phyloP scores from a whole-genome alignment of 1,140 invertebrate species.

The Luehdorfia chinensis region DNA sequence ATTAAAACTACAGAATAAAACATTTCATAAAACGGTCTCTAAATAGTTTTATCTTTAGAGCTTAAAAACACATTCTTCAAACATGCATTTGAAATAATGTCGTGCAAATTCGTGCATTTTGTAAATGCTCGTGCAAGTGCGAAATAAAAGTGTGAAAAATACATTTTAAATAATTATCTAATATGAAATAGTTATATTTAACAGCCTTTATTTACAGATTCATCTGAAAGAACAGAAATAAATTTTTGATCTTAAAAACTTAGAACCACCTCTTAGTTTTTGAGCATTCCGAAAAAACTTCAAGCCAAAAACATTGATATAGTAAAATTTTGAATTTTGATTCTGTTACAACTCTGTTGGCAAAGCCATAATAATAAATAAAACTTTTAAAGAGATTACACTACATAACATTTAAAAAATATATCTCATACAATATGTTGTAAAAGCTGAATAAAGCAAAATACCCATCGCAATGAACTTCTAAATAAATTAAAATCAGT shows the following conservation, averaged over 20 bases:
- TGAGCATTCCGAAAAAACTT: slow-evolving; percentile 62
- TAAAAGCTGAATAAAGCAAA: slow-evolving; percentile 12
- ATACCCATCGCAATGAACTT: background rate
- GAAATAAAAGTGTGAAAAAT: background rate
- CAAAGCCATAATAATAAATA: slow-evolving; percentile 32
- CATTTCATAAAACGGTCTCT: too few species aligned
- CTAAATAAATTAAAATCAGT: background rate
- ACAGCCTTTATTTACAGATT: slow-evolving; percentile 12
- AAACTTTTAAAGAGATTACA: slow-evolving; percentile 15
- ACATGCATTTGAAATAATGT: slow-evolving; percentile 1
- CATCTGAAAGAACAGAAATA: slow-evolving; percentile 7
- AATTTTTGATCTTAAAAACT: slow-evolving; percentile 18
- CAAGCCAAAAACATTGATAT: slow-evolving; percentile 50
- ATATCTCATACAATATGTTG: background rate
- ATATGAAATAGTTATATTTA: slow-evolving; percentile 13
- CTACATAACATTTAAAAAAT: background rate
- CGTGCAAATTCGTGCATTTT: slow-evolving; percentile 4
- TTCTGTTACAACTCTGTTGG: slow-evolving; percentile 60
- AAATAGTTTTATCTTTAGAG: too few species aligned
- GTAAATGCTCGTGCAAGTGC: slow-evolving; percentile 1
- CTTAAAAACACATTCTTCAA: background rate
- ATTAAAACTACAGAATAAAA: too few species aligned
- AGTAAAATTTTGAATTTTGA: slow-evolving; percentile 69
- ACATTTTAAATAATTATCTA: background rate
- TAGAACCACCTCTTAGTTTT: slow-evolving; percentile 68